These are phyloP conservation scores for Gallirallus australis DNA, from an alignment of 2,797 vertebrate genomes.

Conservation along the genomic window DNA sequence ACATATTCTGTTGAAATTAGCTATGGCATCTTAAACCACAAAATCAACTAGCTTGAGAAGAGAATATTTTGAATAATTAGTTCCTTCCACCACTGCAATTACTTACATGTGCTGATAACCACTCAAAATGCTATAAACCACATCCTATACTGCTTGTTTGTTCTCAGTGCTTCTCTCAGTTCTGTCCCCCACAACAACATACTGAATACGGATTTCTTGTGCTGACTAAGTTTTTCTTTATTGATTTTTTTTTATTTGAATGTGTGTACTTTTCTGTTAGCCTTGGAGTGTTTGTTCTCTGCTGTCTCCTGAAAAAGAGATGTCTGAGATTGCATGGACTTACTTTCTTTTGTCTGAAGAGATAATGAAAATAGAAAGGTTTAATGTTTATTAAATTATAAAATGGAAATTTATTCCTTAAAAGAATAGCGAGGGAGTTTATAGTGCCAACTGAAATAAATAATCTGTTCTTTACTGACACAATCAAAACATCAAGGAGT, in stretches of 20 bases:
- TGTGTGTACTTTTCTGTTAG: not conserved
- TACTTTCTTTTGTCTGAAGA: not conserved
- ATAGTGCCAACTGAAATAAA: not conserved
- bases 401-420: not conserved
- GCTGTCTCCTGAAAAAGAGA: not conserved
- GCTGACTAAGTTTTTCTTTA: not conserved
- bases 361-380: not conserved
- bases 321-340: not conserved
- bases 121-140: not conserved
- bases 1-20: constrained; percentile 3
- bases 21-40: not conserved
- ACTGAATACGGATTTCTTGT: not conserved
- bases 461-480: not conserved
- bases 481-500: not conserved
- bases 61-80: not conserved
- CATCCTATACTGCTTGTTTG: not conserved
- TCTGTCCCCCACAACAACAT: not conserved
- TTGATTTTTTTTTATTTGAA: not conserved
- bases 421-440: not conserved
- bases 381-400: not conserved
- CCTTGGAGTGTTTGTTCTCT: not conserved
- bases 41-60: not conserved
- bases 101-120: not conserved
- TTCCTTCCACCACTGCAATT: not conserved
- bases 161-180: not conserved